A percentile compares a stretch with the other conserved stretches of the same genome.
These are phyloP conservation scores for Eupeodes latifasciatus DNA, from an alignment of 2,888 invertebrate species.

Conservation along the genomic window DNA sequence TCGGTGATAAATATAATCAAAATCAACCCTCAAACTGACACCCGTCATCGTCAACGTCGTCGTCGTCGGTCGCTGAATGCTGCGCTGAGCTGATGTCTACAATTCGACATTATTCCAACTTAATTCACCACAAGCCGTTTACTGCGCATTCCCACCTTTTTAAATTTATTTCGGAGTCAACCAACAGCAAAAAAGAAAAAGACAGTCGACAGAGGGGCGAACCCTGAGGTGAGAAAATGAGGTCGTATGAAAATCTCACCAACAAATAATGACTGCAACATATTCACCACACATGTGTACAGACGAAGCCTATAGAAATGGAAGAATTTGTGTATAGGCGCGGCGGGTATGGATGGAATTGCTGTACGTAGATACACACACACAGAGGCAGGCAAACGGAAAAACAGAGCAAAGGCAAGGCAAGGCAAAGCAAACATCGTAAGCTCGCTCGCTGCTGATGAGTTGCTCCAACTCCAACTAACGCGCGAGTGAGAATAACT, in stretches of 20 bases:
- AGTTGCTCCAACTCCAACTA: constrained; percentile 45
- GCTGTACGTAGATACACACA: too few relatives aligned
- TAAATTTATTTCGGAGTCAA: constrained; percentile 19
- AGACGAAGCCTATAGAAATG: constrained; percentile 8
- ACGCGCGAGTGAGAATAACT: constrained; percentile 66
- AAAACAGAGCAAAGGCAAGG: too few relatives aligned
- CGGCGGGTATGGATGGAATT: constrained; percentile 2
- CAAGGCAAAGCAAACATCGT: constrained; percentile 5
- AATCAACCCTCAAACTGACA: constrained; percentile 59
- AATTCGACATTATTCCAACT: not conserved
- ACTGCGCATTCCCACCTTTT: constrained; percentile 23
- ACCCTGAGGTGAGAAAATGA: constrained; percentile 36
- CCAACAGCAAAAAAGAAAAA: not conserved
- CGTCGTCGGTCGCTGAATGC: too few relatives aligned
- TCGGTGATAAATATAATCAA: constrained; percentile 57
- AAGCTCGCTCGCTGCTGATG: constrained; percentile 4
- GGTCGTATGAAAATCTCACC: constrained; percentile 37
- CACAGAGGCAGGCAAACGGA: too few relatives aligned
- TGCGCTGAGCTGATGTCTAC: not conserved
- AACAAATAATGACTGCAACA: constrained; percentile 9
- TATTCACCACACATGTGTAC: constrained; percentile 59
- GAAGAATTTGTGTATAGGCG: not conserved
- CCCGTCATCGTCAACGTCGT: constrained; percentile 7
- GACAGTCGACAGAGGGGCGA: constrained; percentile 8
- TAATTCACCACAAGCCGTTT: constrained; percentile 22